phyloP scores from a whole-genome alignment of 2,888 invertebrate genomes.

The Orthosia incerta region DNA sequence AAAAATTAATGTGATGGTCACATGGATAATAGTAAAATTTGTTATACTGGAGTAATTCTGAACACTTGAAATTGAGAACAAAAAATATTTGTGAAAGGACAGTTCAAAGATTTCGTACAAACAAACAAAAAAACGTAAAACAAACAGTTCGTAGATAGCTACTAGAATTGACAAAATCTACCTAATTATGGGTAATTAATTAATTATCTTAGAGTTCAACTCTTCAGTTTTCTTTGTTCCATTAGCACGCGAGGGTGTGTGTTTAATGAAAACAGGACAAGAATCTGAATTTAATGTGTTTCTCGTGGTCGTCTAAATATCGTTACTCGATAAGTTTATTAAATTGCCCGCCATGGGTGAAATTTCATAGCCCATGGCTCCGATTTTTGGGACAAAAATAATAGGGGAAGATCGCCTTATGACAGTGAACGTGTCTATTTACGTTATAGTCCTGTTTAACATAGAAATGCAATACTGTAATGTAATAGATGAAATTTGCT shows the following conservation, averaged over 20 bases:
- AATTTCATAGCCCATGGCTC: conserved; percentile 72
- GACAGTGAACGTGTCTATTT: conserved; percentile 35
- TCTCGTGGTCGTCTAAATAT: conserved; percentile 75
- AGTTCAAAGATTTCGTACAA: too few relatives aligned
- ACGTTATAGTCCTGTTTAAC: conserved; percentile 34
- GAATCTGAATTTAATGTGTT: conserved; percentile 82
- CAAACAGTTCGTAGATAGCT: too few relatives aligned
- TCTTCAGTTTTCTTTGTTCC: conserved; percentile 70
- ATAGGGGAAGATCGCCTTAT: conserved; percentile 40
- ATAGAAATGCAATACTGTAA: conserved; percentile 51
- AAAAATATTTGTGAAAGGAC: too few relatives aligned
- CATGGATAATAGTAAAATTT: too few relatives aligned
- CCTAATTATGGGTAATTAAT: too few relatives aligned
- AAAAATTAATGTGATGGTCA: background rate
- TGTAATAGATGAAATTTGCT: conserved; percentile 26
- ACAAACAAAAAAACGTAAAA: too few relatives aligned
- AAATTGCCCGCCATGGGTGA: conserved; percentile 68
- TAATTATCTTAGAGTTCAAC: conserved; percentile 1
- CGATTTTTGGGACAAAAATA: conserved; percentile 65
- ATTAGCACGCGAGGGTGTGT: conserved; percentile 75
- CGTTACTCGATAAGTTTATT: conserved; percentile 78
- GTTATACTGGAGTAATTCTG: too few relatives aligned
- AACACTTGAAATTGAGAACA: too few relatives aligned
- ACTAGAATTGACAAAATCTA: too few relatives aligned
- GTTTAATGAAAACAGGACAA: conserved; percentile 82